Percentiles rank a stretch among this genome's conserved stretches.
Conservation (phyloP, 2,888 invertebrate genomes). For the Ernsta delagoae region DNA sequence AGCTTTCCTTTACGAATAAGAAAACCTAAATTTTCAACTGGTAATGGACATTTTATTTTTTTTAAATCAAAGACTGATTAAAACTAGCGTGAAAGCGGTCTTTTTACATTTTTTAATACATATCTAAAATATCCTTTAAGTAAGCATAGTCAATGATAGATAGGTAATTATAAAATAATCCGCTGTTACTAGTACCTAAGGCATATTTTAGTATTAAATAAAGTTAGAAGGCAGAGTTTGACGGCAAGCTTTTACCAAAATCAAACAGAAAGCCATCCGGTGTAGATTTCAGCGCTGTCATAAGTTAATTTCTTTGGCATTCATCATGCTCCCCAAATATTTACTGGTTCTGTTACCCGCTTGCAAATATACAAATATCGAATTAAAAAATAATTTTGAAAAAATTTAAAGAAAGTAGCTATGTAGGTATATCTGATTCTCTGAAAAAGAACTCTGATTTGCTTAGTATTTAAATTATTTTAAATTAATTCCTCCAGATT, state of each 20-base stretch:
- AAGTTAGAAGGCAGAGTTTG: slow-evolving; percentile 47
- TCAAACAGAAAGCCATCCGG: slow-evolving; percentile 52
- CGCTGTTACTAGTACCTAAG: background rate
- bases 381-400: background rate
- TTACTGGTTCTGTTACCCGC: slow-evolving; percentile 16
- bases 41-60: too few relatives aligned
- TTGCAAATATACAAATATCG: background rate
- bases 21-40: too few relatives aligned
- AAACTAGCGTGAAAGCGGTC: too few relatives aligned
- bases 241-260: slow-evolving; percentile 48
- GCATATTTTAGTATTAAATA: slow-evolving; percentile 37
- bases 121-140: too few relatives aligned
- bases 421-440: background rate
- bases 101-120: too few relatives aligned
- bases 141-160: too few relatives aligned
- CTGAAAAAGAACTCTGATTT: too few relatives aligned
- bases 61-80: too few relatives aligned
- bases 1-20: background rate
- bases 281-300: slow-evolving; percentile 47
- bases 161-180: background rate
- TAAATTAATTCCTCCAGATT: too few relatives aligned
- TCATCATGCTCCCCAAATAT: slow-evolving; percentile 36
- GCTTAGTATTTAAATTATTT: too few relatives aligned
- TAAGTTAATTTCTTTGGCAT: slow-evolving; percentile 44
- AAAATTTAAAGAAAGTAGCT: too few relatives aligned